A percentile compares a stretch with the other conserved stretches of the same genome.
Conservation (phyloP, 2,888 invertebrate genomes). For the Mythimna albipuncta region DNA sequence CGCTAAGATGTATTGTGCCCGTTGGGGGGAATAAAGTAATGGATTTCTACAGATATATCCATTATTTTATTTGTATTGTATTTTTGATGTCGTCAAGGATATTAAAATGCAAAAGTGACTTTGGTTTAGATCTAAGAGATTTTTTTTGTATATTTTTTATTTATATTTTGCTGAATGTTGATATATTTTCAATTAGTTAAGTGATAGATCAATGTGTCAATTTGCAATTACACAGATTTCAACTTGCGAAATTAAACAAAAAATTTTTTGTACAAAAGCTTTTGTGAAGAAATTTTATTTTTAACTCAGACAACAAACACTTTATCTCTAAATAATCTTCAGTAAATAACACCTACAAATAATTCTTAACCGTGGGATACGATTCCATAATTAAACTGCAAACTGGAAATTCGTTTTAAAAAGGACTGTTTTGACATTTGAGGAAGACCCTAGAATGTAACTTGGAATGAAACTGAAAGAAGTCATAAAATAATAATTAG, state of each 20-base stretch:
- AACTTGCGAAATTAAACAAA: background rate
- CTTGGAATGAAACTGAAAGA: no score
- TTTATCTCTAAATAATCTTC: background rate
- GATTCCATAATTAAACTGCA: background rate
- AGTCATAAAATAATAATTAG: no score
- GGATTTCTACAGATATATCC: conserved; percentile 55
- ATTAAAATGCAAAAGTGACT: conserved; percentile 26
- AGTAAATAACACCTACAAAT: background rate
- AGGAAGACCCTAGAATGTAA: no score
- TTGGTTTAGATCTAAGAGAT: conserved; percentile 4
- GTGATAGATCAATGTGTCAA: background rate
- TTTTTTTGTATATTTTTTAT: background rate
- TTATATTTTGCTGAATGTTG: background rate
- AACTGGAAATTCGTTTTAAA: background rate
- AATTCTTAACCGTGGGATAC: background rate
- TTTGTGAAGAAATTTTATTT: background rate
- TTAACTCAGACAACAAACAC: background rate
- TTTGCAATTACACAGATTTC: background rate
- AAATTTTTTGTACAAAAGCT: background rate
- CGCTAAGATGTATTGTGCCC: conserved; percentile 64
- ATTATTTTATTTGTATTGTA: conserved; percentile 64
- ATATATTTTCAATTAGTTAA: conserved; percentile 12
- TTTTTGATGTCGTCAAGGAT: conserved; percentile 28
- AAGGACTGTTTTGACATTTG: no score
- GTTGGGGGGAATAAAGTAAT: conserved; percentile 65